A percentile compares a stretch with the other conserved stretches of the same genome.
These are phyloP conservation scores for Gracilinanus agilis DNA, from an alignment of 2,113 vertebrate genomes.

Conservation along the genomic window DNA sequence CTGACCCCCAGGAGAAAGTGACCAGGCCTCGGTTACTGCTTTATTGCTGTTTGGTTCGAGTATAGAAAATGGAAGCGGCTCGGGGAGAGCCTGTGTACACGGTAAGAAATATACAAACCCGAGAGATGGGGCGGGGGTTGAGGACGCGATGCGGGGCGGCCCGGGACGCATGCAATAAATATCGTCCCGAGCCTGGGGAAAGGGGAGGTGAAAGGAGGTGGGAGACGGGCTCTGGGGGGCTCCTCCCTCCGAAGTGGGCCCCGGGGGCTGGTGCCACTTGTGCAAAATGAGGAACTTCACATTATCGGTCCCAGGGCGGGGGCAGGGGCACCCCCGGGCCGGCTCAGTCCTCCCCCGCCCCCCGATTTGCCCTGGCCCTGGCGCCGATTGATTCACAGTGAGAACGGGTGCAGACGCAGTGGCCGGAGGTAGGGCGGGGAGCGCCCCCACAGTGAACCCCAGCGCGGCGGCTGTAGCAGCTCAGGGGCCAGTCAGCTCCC, in stretches of 20 bases:
- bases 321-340: conserved; percentile 68
- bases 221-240: conserved; percentile 54
- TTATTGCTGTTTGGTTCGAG: conserved; percentile 82
- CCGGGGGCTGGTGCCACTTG: conserved; percentile 81
- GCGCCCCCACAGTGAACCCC: conserved; percentile 70
- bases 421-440: conserved; percentile 80
- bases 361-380: conserved; percentile 75
- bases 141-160: conserved; percentile 73
- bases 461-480: conserved; percentile 69
- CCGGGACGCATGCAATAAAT: conserved; percentile 80
- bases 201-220: not conserved
- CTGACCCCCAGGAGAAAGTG: conserved; percentile 50
- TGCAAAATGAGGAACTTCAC: conserved; percentile 84
- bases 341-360: conserved; percentile 76
- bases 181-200: conserved; percentile 70
- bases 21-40: conserved; percentile 77
- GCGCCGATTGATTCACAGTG: conserved; percentile 80
- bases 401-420: conserved; percentile 80
- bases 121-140: conserved; percentile 59
- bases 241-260: conserved; percentile 53
- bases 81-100: conserved; percentile 81
- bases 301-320: conserved; percentile 79
- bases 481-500: not conserved
- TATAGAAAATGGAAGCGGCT: conserved; percentile 83
- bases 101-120: conserved; percentile 78